These are phyloP conservation scores for Sebastolobus alascanus DNA, from an alignment of 2,797 vertebrate species.

Conservation along the genomic window DNA sequence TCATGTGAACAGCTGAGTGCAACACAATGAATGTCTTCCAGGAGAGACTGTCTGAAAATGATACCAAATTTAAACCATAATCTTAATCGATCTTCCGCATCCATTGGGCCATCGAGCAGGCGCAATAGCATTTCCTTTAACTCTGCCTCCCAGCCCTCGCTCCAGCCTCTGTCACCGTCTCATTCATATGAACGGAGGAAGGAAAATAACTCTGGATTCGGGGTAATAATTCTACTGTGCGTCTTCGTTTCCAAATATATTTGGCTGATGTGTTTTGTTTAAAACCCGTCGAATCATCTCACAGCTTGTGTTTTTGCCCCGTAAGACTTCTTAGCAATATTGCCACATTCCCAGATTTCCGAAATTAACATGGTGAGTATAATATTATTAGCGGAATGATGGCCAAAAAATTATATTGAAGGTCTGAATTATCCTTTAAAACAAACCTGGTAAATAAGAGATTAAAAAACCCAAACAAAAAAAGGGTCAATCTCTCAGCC, in stretches of 20 bases:
- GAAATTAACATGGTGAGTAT: not conserved
- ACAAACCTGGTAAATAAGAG: conserved; percentile 17
- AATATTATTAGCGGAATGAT: not conserved
- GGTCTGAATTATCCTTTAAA: not conserved
- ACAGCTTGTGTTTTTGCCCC: not conserved
- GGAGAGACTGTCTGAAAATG: not conserved
- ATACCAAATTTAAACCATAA: no score
- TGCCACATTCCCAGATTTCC: not conserved
- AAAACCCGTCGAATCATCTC: not conserved
- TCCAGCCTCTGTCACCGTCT: no score
- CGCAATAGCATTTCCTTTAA: no score
- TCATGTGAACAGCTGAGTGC: not conserved
- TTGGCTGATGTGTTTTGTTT: not conserved
- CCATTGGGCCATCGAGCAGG: no score
- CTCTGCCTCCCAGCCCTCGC: no score
- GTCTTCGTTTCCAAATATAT: not conserved
- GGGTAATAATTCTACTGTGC: not conserved
- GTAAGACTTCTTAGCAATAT: not conserved
- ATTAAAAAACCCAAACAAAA: conserved; percentile 28
- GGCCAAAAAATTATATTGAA: not conserved
- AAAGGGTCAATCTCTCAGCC: conserved; percentile 17
- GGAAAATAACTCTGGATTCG: no score
- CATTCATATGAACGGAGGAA: no score
- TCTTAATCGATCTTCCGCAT: no score
- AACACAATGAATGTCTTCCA: not conserved